A percentile compares a stretch with the other conserved stretches of the same genome.
Evolutionary conservation across 2,888 invertebrate genomes (phyloP).

Genomic region (Hoplodrina ambigua): DNA sequence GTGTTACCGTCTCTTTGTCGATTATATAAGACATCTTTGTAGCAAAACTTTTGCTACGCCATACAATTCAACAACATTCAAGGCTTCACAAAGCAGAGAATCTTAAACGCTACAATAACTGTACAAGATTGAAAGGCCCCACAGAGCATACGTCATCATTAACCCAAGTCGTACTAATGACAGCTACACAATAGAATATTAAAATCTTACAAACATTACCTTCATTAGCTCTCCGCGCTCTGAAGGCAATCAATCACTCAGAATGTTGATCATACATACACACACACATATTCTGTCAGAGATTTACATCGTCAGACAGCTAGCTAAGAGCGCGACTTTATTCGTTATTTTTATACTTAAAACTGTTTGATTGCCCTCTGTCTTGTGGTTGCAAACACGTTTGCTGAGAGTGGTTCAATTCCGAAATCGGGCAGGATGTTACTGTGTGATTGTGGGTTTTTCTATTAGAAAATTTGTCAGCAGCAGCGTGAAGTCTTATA

Average conservation of each 20-base stretch:
- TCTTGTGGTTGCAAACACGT: too few species aligned
- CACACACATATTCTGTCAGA: not conserved
- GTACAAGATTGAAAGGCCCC: conserved; percentile 9
- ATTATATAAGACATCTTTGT: too few species aligned
- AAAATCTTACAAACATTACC: conserved; percentile 44
- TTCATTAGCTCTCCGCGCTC: conserved; percentile 42
- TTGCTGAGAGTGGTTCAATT: too few species aligned
- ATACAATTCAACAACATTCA: not conserved
- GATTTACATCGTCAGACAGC: not conserved
- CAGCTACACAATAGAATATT: conserved; percentile 47
- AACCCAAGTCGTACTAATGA: conserved; percentile 23
- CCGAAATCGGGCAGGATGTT: too few species aligned
- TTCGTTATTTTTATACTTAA: too few species aligned
- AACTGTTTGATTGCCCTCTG: too few species aligned
- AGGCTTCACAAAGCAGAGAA: not conserved
- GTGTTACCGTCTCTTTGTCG: too few species aligned
- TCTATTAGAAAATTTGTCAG: too few species aligned
- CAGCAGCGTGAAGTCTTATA: too few species aligned
- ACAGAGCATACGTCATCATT: conserved; percentile 38
- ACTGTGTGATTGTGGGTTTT: too few species aligned
- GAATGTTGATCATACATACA: conserved; percentile 13
- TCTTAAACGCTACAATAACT: not conserved
- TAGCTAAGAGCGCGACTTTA: not conserved
- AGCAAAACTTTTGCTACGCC: too few species aligned
- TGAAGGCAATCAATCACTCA: conserved; percentile 53